Evolutionary conservation across 2,888 invertebrate genomes (phyloP).

Genomic region (Seira ritae): DNA sequence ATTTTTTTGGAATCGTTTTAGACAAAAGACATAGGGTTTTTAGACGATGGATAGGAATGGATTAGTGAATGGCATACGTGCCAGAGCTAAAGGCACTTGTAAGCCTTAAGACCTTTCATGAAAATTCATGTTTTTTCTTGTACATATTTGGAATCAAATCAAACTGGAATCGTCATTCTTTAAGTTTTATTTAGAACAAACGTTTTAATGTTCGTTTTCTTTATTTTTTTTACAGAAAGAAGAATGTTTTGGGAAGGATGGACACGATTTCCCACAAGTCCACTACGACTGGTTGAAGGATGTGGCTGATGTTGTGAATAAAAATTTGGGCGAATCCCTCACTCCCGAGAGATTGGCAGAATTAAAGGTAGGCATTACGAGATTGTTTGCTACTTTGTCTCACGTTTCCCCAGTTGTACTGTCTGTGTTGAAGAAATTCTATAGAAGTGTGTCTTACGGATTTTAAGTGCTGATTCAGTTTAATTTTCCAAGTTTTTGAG

Average conservation of each 20-base stretch:
- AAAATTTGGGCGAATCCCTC: constrained; percentile 76
- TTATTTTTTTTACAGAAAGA: constrained; percentile 67
- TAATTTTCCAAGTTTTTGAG: no score
- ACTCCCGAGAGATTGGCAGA: constrained; percentile 76
- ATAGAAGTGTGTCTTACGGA: no score
- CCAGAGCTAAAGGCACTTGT: no score
- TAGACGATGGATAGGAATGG: no score
- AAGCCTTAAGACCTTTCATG: no score
- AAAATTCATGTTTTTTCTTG: no score
- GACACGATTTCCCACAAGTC: constrained; percentile 76
- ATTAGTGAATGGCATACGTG: no score
- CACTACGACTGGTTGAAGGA: constrained; percentile 79
- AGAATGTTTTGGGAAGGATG: constrained; percentile 69
- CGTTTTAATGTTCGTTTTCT: constrained; percentile 6
- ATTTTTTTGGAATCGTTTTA: neutral
- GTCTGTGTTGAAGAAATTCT: no score
- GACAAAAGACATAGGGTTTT: neutral
- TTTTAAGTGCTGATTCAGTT: no score
- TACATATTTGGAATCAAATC: no score
- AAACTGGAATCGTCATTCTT: no score
- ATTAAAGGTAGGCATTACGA: constrained; percentile 76
- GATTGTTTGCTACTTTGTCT: constrained; percentile 33
- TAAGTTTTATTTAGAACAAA: neutral
- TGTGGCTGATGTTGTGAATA: constrained; percentile 76
- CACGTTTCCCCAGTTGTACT: constrained; percentile 24